These are phyloP conservation scores for Drosophila merina DNA, from an alignment of 2,888 invertebrate genomes.

Conservation along the genomic window DNA sequence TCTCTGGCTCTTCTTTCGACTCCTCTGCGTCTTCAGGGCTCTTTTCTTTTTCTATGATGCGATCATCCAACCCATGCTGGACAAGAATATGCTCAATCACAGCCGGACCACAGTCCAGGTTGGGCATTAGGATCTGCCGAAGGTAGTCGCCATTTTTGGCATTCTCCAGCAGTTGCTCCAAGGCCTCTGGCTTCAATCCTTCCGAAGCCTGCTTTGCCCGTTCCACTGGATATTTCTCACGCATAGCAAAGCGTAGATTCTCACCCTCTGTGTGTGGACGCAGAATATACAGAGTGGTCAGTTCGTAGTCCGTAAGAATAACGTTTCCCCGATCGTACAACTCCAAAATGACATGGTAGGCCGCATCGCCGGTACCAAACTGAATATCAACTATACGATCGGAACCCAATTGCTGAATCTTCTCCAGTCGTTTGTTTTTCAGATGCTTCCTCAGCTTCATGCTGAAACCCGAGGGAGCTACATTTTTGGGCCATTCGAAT, in stretches of 20 bases:
- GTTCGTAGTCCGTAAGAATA: constrained; percentile 94
- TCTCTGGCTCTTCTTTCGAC: constrained; percentile 15
- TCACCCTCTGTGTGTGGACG: constrained; percentile 96
- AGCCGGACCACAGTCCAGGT: constrained; percentile 95
- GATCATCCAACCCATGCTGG: constrained; percentile 53
- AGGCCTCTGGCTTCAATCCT: constrained; percentile 84
- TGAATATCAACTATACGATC: constrained; percentile 97
- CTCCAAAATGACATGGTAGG: constrained; percentile 97
- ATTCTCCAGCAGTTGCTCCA: constrained; percentile 86
- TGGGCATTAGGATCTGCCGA: constrained; percentile 92
- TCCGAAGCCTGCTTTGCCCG: constrained; percentile 88
- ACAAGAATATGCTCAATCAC: constrained; percentile 95
- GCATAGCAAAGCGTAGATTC: constrained; percentile 94
- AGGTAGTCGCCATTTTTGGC: constrained; percentile 90
- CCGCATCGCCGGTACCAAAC: constrained; percentile 96
- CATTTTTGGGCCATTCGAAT: constrained; percentile 99
- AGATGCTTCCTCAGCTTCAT: constrained; percentile 99
- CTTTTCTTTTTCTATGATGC: constrained; percentile 13
- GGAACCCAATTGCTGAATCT: constrained; percentile 92
- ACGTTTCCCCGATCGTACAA: constrained; percentile 98
- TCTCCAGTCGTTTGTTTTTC: constrained; percentile 96
- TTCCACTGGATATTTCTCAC: constrained; percentile 94
- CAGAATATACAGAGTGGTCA: constrained; percentile 95
- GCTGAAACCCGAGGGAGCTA: constrained; percentile 96
- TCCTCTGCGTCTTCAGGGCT: neutral